Percentiles rank a stretch among this genome's conserved stretches.
These are phyloP conservation scores for Hylaeus anthracinus DNA, from an alignment of 1,140 invertebrate genomes.

Conservation along the genomic window DNA sequence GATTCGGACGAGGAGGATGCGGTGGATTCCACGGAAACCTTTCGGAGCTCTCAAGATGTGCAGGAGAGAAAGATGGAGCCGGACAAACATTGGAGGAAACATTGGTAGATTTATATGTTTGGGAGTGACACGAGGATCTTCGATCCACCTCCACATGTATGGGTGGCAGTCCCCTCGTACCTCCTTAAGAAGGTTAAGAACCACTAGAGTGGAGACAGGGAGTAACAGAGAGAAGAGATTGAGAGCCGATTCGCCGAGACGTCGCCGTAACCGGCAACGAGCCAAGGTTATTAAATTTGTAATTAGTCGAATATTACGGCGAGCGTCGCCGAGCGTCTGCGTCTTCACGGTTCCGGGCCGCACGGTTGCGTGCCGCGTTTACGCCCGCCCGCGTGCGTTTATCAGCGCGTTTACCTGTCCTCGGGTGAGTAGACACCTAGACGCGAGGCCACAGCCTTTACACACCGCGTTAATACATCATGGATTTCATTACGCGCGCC, in stretches of 20 bases:
- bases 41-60: background rate
- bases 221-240: background rate
- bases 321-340: conserved; percentile 51
- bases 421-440: conserved; percentile 29
- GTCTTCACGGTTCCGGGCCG: conserved; percentile 34
- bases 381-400: conserved; percentile 17
- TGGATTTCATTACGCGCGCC: conserved; percentile 68
- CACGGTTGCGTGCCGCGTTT: conserved; percentile 35
- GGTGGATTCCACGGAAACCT: conserved; percentile 1
- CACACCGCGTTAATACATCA: conserved; percentile 66
- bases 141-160: no score
- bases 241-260: conserved; percentile 61
- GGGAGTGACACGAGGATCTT: no score
- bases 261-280: conserved; percentile 63
- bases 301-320: conserved; percentile 75
- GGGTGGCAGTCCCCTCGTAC: no score
- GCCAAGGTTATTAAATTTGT: conserved; percentile 73
- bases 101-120: background rate
- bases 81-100: background rate
- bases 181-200: no score
- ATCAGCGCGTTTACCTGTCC: conserved; percentile 22
- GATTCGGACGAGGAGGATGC: conserved; percentile 5
- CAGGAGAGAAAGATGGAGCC: background rate
- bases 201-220: background rate
- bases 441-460: conserved; percentile 25